Percentiles rank a stretch among this genome's conserved stretches.
phyloP scores from a whole-genome alignment of 2,797 vertebrate species.

The Sebastes oblongus region DNA sequence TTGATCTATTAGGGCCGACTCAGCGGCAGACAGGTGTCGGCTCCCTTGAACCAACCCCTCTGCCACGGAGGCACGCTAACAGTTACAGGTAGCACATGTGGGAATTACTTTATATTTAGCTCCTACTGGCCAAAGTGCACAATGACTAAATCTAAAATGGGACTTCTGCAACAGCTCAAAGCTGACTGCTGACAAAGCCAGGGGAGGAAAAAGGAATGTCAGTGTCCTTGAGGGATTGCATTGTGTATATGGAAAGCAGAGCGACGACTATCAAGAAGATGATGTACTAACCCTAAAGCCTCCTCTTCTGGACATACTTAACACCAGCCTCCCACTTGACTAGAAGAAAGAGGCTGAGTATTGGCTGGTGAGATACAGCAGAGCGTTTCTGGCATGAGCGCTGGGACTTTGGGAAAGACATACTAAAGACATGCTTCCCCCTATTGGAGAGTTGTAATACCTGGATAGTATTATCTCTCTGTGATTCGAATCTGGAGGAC shows the following conservation, averaged over 20 bases:
- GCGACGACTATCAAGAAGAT: slow-evolving; percentile 54
- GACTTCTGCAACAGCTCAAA: slow-evolving; percentile 68
- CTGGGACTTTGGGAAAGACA: slow-evolving; percentile 18
- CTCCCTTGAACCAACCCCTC: neutral
- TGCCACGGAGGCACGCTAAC: slow-evolving; percentile 11
- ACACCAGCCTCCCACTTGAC: slow-evolving; percentile 52
- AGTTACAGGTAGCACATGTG: slow-evolving; percentile 29
- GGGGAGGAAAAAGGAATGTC: slow-evolving; percentile 53
- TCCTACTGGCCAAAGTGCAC: slow-evolving; percentile 25
- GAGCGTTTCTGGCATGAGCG: slow-evolving; percentile 30
- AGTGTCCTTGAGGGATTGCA: slow-evolving; percentile 55
- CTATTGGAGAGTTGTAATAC: slow-evolving; percentile 39
- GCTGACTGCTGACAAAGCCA: slow-evolving; percentile 61
- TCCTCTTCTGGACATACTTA: slow-evolving; percentile 61
- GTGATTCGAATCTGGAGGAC: slow-evolving; percentile 32
- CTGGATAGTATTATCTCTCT: slow-evolving; percentile 21
- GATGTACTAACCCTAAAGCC: slow-evolving; percentile 55
- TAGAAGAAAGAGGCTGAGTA: slow-evolving; percentile 25
- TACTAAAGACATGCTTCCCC: slow-evolving; percentile 26
- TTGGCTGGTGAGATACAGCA: slow-evolving; percentile 41
- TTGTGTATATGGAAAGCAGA: slow-evolving; percentile 55
- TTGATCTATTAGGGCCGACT: slow-evolving; percentile 31
- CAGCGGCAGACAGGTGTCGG: slow-evolving; percentile 47
- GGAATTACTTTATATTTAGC: slow-evolving; percentile 56
- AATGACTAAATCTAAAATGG: slow-evolving; percentile 54